These are phyloP conservation scores for Ceratosolen solmsi DNA, from an alignment of 1,140 invertebrate species.

Conservation along the genomic window DNA sequence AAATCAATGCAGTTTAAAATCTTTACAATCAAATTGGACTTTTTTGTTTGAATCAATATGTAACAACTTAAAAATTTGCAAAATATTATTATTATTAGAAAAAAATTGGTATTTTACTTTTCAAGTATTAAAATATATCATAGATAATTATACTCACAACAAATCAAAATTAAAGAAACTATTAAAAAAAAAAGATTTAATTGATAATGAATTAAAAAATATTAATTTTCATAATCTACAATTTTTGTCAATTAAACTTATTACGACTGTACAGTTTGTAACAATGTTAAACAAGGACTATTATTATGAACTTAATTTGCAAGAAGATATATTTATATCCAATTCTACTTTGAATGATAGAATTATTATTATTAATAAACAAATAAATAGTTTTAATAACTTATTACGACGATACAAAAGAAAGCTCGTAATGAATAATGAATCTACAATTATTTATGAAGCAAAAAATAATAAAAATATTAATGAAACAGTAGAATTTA, in stretches of 20 bases:
- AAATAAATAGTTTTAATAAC: constrained; percentile 27
- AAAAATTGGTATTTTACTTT: constrained; percentile 21
- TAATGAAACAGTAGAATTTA: background rate
- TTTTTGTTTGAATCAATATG: constrained; percentile 18
- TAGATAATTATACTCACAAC: background rate
- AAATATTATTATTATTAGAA: constrained; percentile 30
- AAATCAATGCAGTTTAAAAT: constrained; percentile 3
- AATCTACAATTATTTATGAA: background rate
- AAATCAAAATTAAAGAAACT: constrained; percentile 20
- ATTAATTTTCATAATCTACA: constrained; percentile 9
- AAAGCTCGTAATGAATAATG: background rate
- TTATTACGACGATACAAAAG: constrained; percentile 10
- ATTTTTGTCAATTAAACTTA: constrained; percentile 18
- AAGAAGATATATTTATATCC: background rate
- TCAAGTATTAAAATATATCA: constrained; percentile 15
- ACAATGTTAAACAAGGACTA: constrained; percentile 6
- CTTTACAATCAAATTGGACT: constrained; percentile 21
- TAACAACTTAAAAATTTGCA: constrained; percentile 29
- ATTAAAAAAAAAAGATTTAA: constrained; percentile 5
- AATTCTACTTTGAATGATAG: background rate
- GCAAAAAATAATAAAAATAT: constrained; percentile 8
- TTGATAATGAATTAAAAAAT: constrained; percentile 38
- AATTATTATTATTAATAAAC: constrained; percentile 38
- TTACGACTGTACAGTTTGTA: constrained; percentile 18
- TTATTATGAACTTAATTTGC: background rate